These are phyloP conservation scores for Chroicocephalus ridibundus DNA, from an alignment of 2,113 vertebrate species.

Conservation along the genomic window DNA sequence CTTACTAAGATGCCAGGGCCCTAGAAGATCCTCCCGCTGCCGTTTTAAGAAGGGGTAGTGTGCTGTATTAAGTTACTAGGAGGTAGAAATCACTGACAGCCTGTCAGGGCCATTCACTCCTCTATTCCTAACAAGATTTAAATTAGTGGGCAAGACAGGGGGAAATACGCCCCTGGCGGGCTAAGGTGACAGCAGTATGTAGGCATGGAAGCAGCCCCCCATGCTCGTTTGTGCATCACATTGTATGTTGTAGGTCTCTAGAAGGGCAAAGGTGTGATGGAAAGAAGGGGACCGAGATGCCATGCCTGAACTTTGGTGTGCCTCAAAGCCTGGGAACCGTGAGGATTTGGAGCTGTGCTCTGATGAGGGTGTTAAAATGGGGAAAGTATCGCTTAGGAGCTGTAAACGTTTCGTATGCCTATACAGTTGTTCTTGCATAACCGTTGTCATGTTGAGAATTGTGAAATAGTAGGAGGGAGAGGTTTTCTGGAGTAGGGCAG, in stretches of 20 bases:
- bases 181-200: not conserved
- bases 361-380: not conserved
- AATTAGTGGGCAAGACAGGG: not conserved
- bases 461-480: conserved; percentile 3
- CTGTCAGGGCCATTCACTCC: not conserved
- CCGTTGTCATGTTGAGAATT: not conserved
- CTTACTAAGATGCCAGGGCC: conserved; percentile 22
- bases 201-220: not conserved
- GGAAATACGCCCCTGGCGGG: not conserved
- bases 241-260: not conserved
- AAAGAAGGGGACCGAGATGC: rapidly evolving
- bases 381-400: not conserved
- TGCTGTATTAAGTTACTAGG: conserved; percentile 27
- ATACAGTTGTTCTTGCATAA: not conserved
- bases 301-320: not conserved
- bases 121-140: not conserved
- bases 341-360: not conserved
- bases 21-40: not conserved
- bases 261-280: not conserved
- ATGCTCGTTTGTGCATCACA: rapidly evolving
- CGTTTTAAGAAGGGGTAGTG: not conserved
- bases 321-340: not conserved
- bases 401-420: not conserved
- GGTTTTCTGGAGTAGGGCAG: not conserved
- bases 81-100: not conserved